These are phyloP conservation scores for Protonemura montana DNA, from an alignment of 2,888 invertebrate genomes.

Conservation along the genomic window DNA sequence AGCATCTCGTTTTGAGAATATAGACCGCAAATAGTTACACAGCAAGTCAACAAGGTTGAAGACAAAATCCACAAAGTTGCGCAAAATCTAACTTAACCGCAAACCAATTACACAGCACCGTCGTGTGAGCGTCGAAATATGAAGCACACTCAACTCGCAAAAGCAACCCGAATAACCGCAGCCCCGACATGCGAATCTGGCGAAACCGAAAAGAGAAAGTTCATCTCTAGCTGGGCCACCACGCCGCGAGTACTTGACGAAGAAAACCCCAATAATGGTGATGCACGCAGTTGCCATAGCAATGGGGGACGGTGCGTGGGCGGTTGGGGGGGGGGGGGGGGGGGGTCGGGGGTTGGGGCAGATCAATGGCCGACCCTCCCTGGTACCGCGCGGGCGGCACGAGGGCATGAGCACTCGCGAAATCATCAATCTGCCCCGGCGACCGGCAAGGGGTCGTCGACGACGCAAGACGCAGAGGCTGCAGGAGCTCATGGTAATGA, in stretches of 20 bases:
- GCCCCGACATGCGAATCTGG: not conserved
- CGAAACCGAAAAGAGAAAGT: not conserved
- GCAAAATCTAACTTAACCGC: not conserved
- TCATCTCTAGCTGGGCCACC: not conserved
- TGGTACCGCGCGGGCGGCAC: not conserved
- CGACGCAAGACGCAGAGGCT: not conserved
- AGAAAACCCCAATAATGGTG: slow-evolving; percentile 20
- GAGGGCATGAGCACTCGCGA: not conserved
- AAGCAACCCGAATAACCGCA: not conserved
- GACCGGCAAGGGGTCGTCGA: not conserved
- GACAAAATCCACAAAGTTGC: not conserved
- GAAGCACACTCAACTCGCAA: not conserved
- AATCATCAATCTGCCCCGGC: not conserved
- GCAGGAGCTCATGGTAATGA: not conserved
- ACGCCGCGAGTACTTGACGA: not conserved
- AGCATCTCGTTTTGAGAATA: not conserved
- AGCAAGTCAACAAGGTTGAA: not conserved
- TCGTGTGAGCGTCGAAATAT: not conserved
- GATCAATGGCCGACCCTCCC: slow-evolving; percentile 28
- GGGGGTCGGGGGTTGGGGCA: slow-evolving; percentile 14
- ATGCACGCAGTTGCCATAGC: slow-evolving; percentile 37
- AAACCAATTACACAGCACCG: not conserved
- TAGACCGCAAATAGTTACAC: not conserved
- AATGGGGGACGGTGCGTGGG: not conserved
- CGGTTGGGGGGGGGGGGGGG: not conserved